Conservation (phyloP, 2,888 invertebrate genomes). For the Xestia sexstrigata region DNA sequence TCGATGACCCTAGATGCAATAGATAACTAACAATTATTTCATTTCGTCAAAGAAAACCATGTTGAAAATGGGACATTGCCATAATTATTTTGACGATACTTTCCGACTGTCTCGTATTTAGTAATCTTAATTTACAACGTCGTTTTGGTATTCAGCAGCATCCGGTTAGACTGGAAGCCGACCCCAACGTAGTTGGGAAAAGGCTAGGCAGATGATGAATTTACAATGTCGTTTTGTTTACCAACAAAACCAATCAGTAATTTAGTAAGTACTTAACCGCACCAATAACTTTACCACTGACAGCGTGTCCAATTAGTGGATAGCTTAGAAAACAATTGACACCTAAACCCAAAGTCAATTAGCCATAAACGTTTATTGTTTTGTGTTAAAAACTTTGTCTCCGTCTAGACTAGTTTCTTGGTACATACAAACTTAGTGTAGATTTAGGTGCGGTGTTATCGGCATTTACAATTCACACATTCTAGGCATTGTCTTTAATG, state of each 20-base stretch:
- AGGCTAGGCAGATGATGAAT: too few relatives aligned
- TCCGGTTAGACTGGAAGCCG: too few relatives aligned
- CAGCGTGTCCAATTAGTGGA: constrained; percentile 22
- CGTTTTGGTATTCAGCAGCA: too few relatives aligned
- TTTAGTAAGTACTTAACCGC: constrained; percentile 5
- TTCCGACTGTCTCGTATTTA: not conserved
- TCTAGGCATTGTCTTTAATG: constrained; percentile 3
- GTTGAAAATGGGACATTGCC: constrained; percentile 27
- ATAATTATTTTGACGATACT: not conserved
- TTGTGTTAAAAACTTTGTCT: constrained; percentile 1
- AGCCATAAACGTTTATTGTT: constrained; percentile 24
- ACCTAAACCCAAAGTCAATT: constrained; percentile 36
- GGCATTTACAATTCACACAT: not conserved
- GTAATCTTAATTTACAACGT: constrained; percentile 5
- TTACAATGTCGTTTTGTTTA: not conserved
- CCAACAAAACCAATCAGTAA: constrained; percentile 11
- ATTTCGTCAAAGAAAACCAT: constrained; percentile 26
- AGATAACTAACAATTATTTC: constrained; percentile 40
- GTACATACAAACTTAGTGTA: not conserved
- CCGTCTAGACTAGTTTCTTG: not conserved
- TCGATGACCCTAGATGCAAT: constrained; percentile 63
- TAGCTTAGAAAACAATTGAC: constrained; percentile 46
- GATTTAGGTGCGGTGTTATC: not conserved
- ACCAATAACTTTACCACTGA: constrained; percentile 42
- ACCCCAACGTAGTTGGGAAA: too few relatives aligned